Base-by-base conservation (phyloP, 2,888 invertebrate species). In the Ernsta delagoae region DNA sequence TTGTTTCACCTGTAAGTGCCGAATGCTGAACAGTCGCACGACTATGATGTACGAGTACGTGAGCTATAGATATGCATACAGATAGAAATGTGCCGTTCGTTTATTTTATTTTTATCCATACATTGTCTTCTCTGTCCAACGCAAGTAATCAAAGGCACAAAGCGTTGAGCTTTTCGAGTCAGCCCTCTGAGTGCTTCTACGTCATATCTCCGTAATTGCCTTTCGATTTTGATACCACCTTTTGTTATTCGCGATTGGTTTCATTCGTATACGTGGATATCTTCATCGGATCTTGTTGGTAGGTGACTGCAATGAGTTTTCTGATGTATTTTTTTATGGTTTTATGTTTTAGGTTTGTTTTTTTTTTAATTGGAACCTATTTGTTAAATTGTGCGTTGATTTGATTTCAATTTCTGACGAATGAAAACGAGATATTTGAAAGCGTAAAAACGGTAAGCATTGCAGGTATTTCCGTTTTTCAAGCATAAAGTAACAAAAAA, bases 131-230 rank as follows among this genome's bases (percentile, higher is more conserved):
- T 73, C 73, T 77, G 79, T 78, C 77, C 77, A 77, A 79, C 80
- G 71, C 75, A 72, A 82, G 88, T 92, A 92, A 92, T 92, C 91
- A 92, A 91, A 92, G 89, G 88, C 87, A 90, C 89, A 89, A 90
- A 90, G 88, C 83, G 86, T 85, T 83, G 74, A 81, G 83, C 85
- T 89, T 89, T 91, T 87, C 86, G 87, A 86, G 83, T 83, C 85
- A 86, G 83, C 81, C 54, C 65, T 64, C 77, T 65, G 54, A 57
- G 60, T 77, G 80, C 79, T 82, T 84, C 86, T 87, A 53, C 54
- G 85, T 85, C 84, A 85, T 86, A 83, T 83, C 83, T 81, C 84
- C 75, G 85, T 90, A 91, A 92, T 92, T 91, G 91, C 81, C 86
- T 89, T 90, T 90, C 87, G 84, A 90, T 89, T 85, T 86, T 45